Evolutionary conservation across 2,113 vertebrate genomes (phyloP).

Genomic region (Tylochromis polylepis): DNA sequence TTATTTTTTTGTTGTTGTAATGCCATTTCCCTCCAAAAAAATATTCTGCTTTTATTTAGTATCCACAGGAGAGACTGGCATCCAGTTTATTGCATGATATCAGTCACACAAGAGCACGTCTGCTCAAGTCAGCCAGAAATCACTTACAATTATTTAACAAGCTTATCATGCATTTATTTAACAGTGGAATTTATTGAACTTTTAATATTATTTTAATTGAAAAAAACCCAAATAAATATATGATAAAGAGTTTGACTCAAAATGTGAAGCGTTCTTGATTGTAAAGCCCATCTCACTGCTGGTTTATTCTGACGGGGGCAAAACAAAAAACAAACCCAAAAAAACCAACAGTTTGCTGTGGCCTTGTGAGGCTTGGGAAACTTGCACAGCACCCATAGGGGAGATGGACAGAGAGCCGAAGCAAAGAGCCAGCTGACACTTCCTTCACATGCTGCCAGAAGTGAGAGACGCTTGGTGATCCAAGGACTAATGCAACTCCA

Average conservation of each 20-base stretch:
- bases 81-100: not conserved
- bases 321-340: not conserved
- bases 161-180: not conserved
- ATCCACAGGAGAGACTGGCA: not conserved
- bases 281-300: not conserved
- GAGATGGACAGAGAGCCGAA: not conserved
- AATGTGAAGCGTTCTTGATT: not conserved
- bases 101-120: not conserved
- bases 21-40: not conserved
- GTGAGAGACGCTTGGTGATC: not conserved
- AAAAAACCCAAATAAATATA: not conserved
- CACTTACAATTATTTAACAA: not conserved
- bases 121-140: not conserved
- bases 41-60: not conserved
- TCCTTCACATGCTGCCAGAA: not conserved
- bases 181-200: not conserved
- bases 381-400: not conserved
- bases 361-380: not conserved
- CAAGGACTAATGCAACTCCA: not conserved
- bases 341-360: no score
- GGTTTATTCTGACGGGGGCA: not conserved
- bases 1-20: not conserved
- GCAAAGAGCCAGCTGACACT: not conserved
- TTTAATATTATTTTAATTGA: not conserved
- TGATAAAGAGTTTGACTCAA: not conserved